Base-by-base conservation (phyloP, 2,888 invertebrate genomes). In the Trichopoda pennipes region DNA sequence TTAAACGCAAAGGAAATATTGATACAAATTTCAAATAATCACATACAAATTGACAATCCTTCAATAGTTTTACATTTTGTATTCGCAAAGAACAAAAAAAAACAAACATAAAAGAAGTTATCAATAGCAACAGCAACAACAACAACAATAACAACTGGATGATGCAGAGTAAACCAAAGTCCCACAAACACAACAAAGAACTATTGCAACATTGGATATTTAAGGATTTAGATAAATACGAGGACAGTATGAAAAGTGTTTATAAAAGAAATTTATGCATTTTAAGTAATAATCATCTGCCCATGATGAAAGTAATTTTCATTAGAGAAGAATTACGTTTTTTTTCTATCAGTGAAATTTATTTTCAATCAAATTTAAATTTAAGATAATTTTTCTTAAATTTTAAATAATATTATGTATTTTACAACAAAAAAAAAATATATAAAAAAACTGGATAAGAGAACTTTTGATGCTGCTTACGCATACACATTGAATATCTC, bases 41-140 rank as follows among this genome's bases (percentile, higher is more conserved):
- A 21, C 35, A 38, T 21, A 21, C n/a, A 66, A 66, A 51, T 66
- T 21, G 64, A 66, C 64, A 66, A 66, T 51, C 16, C 21, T 49
- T 49, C 47, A 44, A 44, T 44, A 44, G 42, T 0, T 49, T 10
- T 4, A 6, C 1, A 44, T 16, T 44, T 44, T 16, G 42, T 44
- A 38, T 6, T 44, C 2, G 0, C n/a, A n/a, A n/a, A 38, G 14
- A 38, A 38, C 1, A 3, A 14, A 14, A 38, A 1, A 28, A 28
- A 28, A 28, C 2, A 38, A 7, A 16, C 3, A 44, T 44, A 44
- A 44, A 44, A 44, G 42, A 44, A 44, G 16, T 44, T 44, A 44
- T n/a, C 14, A 44, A 28, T 28, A 4, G 6, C 7, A 28, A 28
- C 28, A 28, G 8, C 1, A 38, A 38, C 38, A 38, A 44, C 7